A percentile compares a stretch with the other conserved stretches of the same genome.
These are phyloP conservation scores for Drosophila barbarae DNA, from an alignment of 2,888 invertebrate species.

Conservation along the genomic window DNA sequence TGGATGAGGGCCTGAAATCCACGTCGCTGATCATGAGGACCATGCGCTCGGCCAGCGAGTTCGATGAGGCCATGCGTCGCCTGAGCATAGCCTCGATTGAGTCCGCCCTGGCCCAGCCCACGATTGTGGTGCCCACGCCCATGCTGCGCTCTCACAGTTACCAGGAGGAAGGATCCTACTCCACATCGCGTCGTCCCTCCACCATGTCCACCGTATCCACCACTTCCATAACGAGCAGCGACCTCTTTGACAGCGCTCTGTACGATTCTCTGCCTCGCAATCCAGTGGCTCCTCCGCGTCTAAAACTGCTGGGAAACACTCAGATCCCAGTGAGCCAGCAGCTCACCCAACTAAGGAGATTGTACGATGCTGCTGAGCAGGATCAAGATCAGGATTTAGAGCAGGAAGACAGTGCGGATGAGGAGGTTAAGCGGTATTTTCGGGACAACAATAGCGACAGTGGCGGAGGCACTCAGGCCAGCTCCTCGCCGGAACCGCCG, in stretches of 20 bases:
- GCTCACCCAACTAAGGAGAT: conserved; percentile 74
- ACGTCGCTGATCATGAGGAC: conserved; percentile 79
- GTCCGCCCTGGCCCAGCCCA: conserved; percentile 63
- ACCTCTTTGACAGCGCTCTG: conserved; percentile 54
- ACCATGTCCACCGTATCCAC: conserved; percentile 61
- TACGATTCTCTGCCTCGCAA: conserved; percentile 61
- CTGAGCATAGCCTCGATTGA: conserved; percentile 77
- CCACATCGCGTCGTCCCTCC: conserved; percentile 51
- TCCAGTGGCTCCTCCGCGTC: conserved; percentile 76
- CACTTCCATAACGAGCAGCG: conserved; percentile 59
- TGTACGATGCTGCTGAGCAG: conserved; percentile 78
- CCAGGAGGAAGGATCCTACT: conserved; percentile 59
- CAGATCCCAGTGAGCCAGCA: conserved; percentile 77
- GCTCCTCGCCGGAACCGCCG: conserved; percentile 69
- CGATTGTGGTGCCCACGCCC: conserved; percentile 68
- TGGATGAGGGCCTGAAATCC: conserved; percentile 78
- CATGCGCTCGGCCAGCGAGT: conserved; percentile 78
- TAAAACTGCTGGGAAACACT: conserved; percentile 76
- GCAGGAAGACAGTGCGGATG: conserved; percentile 82
- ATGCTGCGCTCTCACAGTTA: conserved; percentile 74
- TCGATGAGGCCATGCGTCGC: conserved; percentile 79
- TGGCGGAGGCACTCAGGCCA: conserved; percentile 74
- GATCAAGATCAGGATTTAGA: conserved; percentile 9
- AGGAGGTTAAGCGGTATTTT: conserved; percentile 83
- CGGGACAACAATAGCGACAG: conserved; percentile 76